Base-by-base conservation (phyloP, 2,888 invertebrate species). In the Epistrophe eligans region DNA sequence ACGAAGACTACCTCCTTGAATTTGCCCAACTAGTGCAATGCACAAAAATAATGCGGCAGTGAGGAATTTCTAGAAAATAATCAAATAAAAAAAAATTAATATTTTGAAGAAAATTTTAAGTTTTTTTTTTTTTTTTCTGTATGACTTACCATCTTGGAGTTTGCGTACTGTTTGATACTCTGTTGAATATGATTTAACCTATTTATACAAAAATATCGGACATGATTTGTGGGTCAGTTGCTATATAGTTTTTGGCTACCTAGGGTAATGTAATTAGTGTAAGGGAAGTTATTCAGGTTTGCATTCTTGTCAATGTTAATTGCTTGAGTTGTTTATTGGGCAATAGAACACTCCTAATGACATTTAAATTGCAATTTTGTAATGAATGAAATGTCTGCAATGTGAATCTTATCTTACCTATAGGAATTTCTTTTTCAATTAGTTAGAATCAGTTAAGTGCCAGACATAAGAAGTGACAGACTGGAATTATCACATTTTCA, bases 1-100 rank as follows among this genome's bases (percentile, higher is more conserved):
- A 67, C 76, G 87, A 87, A 87, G 87, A 87, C 82, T 83, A 83
- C 83, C 87, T 87, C 76, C 87, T 79, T 79, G 79, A 43, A 15
- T 55, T 76, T 83, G 87, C 72, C 83, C 83, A 28, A 79, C 11
- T 52, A 87, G 79, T 76, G 87, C 83, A n/a, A 83, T 9, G 87
- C 82, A 82, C 83, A 87, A 2, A n/a, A 79, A 40, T 43, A 60
- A 60, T 76, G 79, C 79, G 72, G 83, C 87, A 79, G 67, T 79
- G 82, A 87, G 83, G 87, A 87, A 87, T 79, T 87, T 87, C 87
- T 87, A 28, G 8, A 76, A 72, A 17, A 8, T 55, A 0, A 52
- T 6, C n/a, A 43, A 50, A 10, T 19, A 67, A 19, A 35, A 64
- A 0, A n/a, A 9, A 43, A 40, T 13, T 10, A 10, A 17, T 35